Evolutionary conservation across 2,113 vertebrate species (phyloP).

Genomic region (Pongo pygmaeus): DNA sequence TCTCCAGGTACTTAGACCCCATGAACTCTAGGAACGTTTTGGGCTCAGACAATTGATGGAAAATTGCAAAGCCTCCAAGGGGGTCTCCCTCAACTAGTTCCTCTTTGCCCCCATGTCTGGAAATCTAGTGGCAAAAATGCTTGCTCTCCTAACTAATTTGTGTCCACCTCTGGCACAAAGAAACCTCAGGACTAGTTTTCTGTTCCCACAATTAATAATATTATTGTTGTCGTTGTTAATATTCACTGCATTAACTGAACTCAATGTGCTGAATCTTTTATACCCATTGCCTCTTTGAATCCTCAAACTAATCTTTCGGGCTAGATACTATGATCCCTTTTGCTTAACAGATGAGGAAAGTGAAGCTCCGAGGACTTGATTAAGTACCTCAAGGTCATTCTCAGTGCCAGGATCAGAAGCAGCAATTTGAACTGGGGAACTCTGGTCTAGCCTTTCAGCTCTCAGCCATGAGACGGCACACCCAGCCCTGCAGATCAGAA

Average conservation of each 20-base stretch:
- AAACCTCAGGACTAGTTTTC: neutral
- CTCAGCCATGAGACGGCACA: rapidly evolving
- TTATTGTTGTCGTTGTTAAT: neutral
- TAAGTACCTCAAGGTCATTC: neutral
- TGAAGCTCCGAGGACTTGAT: neutral
- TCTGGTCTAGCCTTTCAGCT: rapidly evolving
- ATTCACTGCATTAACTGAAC: neutral
- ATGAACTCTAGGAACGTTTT: neutral
- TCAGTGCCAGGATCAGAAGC: neutral
- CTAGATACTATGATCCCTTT: rapidly evolving
- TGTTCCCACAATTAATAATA: neutral
- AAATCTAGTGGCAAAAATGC: neutral
- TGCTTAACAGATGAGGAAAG: neutral
- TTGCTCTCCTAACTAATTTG: neutral
- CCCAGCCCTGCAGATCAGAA: neutral
- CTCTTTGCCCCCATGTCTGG: neutral
- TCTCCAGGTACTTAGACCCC: neutral
- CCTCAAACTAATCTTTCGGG: neutral
- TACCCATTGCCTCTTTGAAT: rapidly evolving
- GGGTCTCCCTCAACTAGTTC: too few species aligned
- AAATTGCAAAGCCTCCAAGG: neutral
- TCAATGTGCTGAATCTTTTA: rapidly evolving
- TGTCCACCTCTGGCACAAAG: neutral
- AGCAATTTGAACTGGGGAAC: rapidly evolving
- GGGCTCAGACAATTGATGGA: neutral